Conservation (phyloP, 1,140 invertebrate genomes). For the Laupala kohalensis region DNA sequence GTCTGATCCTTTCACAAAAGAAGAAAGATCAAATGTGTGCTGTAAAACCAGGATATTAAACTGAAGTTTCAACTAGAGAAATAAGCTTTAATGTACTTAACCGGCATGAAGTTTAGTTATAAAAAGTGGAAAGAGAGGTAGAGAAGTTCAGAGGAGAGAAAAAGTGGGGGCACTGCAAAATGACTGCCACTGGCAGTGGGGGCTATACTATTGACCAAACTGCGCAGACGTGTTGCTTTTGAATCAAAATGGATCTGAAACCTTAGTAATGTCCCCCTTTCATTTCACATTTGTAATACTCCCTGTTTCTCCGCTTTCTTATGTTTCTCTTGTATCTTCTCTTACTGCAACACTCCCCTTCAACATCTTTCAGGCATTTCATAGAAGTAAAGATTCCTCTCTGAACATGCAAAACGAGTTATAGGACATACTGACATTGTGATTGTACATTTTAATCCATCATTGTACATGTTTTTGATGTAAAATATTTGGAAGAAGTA, state of each 20-base stretch:
- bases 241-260: not conserved
- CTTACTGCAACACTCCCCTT: not conserved
- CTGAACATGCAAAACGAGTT: not conserved
- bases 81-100: not conserved
- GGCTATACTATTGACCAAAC: conserved; percentile 3
- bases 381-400: not conserved
- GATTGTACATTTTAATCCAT: not conserved
- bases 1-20: not conserved
- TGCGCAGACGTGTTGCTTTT: conserved; percentile 5
- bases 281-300: not conserved
- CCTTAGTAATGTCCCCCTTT: not conserved
- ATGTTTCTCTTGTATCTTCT: not conserved
- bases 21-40: too few species aligned
- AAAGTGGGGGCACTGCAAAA: not conserved
- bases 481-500: not conserved
- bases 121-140: not conserved
- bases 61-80: not conserved
- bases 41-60: too few species aligned
- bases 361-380: not conserved
- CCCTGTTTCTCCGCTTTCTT: not conserved
- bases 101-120: not conserved
- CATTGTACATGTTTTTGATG: not conserved
- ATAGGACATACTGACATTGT: not conserved
- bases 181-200: not conserved
- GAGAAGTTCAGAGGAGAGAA: not conserved